A percentile compares a stretch with the other conserved stretches of the same genome.
These are phyloP conservation scores for Neogobius melanostomus DNA, from an alignment of 2,113 vertebrate genomes.

Conservation along the genomic window DNA sequence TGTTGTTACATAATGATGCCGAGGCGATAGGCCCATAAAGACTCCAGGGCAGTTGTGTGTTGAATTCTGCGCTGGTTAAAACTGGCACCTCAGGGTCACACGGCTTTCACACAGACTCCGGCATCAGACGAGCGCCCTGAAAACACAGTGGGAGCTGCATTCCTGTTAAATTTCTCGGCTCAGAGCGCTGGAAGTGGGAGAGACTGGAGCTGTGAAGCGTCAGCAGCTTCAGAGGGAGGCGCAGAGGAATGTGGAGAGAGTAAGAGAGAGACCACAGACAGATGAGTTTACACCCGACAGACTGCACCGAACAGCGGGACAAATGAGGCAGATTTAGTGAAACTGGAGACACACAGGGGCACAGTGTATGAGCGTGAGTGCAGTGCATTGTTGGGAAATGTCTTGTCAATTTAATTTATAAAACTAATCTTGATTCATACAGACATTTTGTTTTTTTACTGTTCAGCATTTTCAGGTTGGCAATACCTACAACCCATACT, in stretches of 20 bases:
- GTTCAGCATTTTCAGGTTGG: too few species aligned
- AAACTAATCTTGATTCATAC: too few species aligned
- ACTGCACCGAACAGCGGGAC: slow-evolving; percentile 4
- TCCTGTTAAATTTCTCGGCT: slow-evolving; percentile 59
- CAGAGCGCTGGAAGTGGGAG: slow-evolving; percentile 37
- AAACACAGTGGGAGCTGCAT: slow-evolving; percentile 33
- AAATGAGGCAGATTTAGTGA: slow-evolving; percentile 15
- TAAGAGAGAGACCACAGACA: slow-evolving; percentile 5
- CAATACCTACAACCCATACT: too few species aligned
- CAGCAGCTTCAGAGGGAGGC: slow-evolving; percentile 25
- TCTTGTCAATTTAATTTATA: too few species aligned
- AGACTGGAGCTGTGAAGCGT: slow-evolving; percentile 30
- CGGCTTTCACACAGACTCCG: slow-evolving; percentile 11
- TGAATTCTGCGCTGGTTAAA: slow-evolving; percentile 46
- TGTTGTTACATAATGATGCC: slow-evolving; percentile 12
- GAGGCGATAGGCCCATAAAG: slow-evolving; percentile 35
- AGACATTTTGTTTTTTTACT: too few species aligned
- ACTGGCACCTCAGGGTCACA: slow-evolving; percentile 33
- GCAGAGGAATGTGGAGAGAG: slow-evolving; percentile 26
- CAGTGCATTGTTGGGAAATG: too few species aligned
- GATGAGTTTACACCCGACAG: slow-evolving; percentile 7
- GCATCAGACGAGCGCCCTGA: neutral
- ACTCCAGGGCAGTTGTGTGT: slow-evolving; percentile 43
- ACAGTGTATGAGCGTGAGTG: too few species aligned
- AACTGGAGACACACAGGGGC: neutral